A percentile compares a stretch with the other conserved stretches of the same genome.
Conservation (phyloP, 2,113 vertebrate species). For the Ophthalmolycus amberensis region DNA sequence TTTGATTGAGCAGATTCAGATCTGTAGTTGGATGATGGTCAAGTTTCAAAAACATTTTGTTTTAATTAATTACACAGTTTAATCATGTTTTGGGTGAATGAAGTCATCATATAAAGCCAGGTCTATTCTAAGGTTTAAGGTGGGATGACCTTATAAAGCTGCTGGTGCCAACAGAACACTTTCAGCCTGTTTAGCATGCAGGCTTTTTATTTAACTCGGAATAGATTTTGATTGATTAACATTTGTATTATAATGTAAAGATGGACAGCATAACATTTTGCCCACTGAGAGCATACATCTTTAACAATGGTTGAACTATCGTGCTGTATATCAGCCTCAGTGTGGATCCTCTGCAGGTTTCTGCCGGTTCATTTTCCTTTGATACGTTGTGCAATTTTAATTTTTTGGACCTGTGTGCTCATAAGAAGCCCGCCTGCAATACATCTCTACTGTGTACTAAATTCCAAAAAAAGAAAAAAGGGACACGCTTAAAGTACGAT, state of each 20-base stretch:
- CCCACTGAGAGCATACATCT: background rate
- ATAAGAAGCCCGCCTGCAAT: background rate
- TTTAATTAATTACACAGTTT: background rate
- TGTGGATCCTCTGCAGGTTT: background rate
- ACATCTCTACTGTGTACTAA: conserved; percentile 6
- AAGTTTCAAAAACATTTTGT: background rate
- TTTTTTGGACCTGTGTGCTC: background rate
- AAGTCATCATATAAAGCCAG: background rate
- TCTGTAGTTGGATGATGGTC: background rate
- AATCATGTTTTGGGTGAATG: background rate
- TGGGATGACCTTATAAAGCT: background rate
- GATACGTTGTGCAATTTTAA: background rate
- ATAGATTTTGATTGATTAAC: background rate
- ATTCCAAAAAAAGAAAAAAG: conserved; percentile 14
- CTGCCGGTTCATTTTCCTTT: background rate
- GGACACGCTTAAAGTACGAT: conserved; percentile 19
- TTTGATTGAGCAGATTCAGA: background rate
- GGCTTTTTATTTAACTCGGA: background rate
- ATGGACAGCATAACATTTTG: background rate
- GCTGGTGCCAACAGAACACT: background rate
- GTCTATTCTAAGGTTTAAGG: background rate
- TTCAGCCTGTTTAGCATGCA: background rate
- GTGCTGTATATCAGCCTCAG: background rate
- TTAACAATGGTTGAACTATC: background rate
- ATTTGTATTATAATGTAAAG: background rate